Percentiles rank a stretch among this genome's conserved stretches.
Evolutionary conservation across 2,113 vertebrate species (phyloP).

Genomic region (Percina caprodes): DNA sequence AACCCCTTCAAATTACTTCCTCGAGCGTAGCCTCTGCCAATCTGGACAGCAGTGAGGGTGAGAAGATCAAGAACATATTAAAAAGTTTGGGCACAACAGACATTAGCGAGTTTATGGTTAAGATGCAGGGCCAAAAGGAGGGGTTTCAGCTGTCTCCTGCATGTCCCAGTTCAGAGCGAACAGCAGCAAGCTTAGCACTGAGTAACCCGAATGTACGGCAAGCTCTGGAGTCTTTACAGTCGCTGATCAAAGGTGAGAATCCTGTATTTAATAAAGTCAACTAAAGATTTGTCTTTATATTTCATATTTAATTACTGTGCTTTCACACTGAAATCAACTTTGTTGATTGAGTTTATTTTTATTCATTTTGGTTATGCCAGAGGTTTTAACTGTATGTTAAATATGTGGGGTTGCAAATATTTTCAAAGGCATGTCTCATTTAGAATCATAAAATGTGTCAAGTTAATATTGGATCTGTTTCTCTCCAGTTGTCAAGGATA

Average conservation of each 20-base stretch:
- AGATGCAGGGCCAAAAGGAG: conserved; percentile 83
- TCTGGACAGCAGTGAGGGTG: conserved; percentile 63
- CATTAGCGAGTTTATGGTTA: conserved; percentile 85
- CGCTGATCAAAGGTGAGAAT: conserved; percentile 80
- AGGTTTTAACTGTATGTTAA: not conserved
- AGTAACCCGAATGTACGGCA: conserved; percentile 80
- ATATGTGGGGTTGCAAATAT: not conserved
- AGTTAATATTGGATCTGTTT: conserved; percentile 18
- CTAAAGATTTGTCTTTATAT: too few species aligned
- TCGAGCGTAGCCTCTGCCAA: conserved; percentile 5
- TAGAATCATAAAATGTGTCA: not conserved
- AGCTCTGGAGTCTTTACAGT: conserved; percentile 85
- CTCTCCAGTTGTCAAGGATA: conserved; percentile 2
- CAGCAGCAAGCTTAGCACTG: conserved; percentile 18
- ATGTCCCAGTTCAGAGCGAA: conserved; percentile 77
- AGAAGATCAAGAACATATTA: conserved; percentile 91
- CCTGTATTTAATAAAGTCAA: not conserved
- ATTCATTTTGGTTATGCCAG: not conserved
- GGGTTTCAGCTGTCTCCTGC: conserved; percentile 31
- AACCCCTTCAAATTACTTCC: conserved; percentile 12
- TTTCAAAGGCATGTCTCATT: not conserved
- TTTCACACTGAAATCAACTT: not conserved
- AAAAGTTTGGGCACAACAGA: conserved; percentile 88
- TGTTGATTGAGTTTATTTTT: not conserved
- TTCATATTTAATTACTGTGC: not conserved